phyloP scores from a whole-genome alignment of 1,140 invertebrate genomes.

The Delia radicum region DNA sequence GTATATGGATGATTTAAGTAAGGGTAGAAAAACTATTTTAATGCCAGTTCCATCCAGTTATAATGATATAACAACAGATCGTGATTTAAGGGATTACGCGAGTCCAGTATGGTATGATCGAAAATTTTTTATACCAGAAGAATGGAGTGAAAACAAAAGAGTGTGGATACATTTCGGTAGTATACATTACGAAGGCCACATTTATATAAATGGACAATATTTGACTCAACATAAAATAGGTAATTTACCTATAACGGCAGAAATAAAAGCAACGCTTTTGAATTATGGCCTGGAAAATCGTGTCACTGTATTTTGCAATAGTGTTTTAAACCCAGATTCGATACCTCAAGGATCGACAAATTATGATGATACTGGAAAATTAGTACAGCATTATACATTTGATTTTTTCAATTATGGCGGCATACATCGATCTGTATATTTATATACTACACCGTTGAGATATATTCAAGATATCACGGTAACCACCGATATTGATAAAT shows the following conservation, averaged over 20 bases:
- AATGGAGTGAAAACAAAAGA: constrained; percentile 67
- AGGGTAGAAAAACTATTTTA: constrained; percentile 55
- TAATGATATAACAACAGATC: constrained; percentile 88
- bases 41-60: constrained; percentile 96
- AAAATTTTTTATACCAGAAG: constrained; percentile 71
- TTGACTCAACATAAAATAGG: constrained; percentile 92
- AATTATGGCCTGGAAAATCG: constrained; percentile 71
- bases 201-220: too few relatives aligned
- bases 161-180: constrained; percentile 85
- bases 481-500: constrained; percentile 63
- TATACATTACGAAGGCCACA: constrained; percentile 82
- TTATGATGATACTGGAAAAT: constrained; percentile 62
- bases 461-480: constrained; percentile 84
- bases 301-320: constrained; percentile 92
- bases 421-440: constrained; percentile 87
- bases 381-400: constrained; percentile 83
- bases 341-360: constrained; percentile 78
- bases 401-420: constrained; percentile 99
- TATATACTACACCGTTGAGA: constrained; percentile 80
- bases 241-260: constrained; percentile 90
- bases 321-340: constrained; percentile 76
- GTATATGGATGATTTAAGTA: too few relatives aligned
- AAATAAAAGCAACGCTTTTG: constrained; percentile 70
- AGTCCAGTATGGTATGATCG: constrained; percentile 92
- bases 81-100: constrained; percentile 81